Conservation (phyloP, 2,797 vertebrate species). For the Zonotrichia albicollis region DNA sequence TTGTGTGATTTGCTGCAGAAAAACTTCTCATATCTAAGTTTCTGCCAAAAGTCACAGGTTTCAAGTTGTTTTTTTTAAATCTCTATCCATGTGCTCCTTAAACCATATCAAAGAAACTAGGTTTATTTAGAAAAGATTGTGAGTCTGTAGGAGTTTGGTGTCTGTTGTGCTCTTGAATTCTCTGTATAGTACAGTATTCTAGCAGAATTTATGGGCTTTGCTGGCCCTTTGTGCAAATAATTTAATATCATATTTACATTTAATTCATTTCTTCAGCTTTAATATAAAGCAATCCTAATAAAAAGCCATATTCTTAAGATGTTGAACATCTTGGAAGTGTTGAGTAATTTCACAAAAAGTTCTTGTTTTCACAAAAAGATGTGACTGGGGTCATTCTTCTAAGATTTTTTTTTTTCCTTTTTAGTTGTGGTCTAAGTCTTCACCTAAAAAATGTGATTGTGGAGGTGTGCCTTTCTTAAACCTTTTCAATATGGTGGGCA, state of each 20-base stretch:
- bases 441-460: background rate
- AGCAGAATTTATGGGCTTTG: background rate
- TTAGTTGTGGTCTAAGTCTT: background rate
- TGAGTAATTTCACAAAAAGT: background rate
- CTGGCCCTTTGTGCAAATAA: background rate
- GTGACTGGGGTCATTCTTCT: background rate
- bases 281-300: background rate
- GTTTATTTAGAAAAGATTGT: background rate
- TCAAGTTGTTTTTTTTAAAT: background rate
- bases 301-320: background rate
- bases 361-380: background rate
- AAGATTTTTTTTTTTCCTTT: background rate
- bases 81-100: background rate
- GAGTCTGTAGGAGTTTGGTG: background rate
- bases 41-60: background rate
- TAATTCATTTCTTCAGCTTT: background rate
- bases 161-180: background rate
- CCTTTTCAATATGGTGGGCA: background rate
- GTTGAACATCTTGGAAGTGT: background rate
- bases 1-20: background rate
- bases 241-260: background rate
- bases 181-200: background rate
- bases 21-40: background rate
- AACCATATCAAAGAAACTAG: background rate
- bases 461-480: background rate